Evolutionary conservation across 2,888 invertebrate genomes (phyloP), one percentile per base, ranked within the genome.

Genomic region (Metalampra italica): DNA sequence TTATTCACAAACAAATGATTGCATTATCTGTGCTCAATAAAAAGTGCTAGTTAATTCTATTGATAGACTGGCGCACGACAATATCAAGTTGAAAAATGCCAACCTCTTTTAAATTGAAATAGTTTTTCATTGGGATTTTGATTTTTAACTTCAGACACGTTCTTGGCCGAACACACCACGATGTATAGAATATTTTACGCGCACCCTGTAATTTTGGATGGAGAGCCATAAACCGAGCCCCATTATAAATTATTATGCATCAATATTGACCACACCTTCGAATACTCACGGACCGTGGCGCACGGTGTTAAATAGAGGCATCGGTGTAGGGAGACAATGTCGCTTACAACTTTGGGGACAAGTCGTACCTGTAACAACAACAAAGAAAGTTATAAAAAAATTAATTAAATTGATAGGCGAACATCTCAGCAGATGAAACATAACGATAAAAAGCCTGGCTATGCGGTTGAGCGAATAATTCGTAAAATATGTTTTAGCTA

Each of bases 251-350:
- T 39, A 39, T 39, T 39, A 39, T 13, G n/a, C 14, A 9, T 14
- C n/a, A 3, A 34, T 34, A 14, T 13, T 14, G 41, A 41, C 73
- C 80, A 68, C 80, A 68, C 81, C 78, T 74, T 57, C 51, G 48
- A 50, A 40, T 32, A 50, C 46, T 49, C 57, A 48, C 51, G 54
- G 57, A 70, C 68, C 76, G 74, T 72, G 69, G 60, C 76, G 59
- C 66, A 70, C 66, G 57, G 68, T 69, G 69, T 71, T 68, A 75
- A 80, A 77, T 77, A 69, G 62, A 61, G 57, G 57, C 49, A 48
- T 60, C 63, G 54, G 60, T n/a, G 36, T 36, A 53, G 52, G 62
- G 64, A 69, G 66, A 54, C 72, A 64, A 68, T 46, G 30, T 0
- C 49, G 52, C 36, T 4, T 3, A 3, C 0, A 34, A 13, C 3